phyloP scores from a whole-genome alignment of 2,888 invertebrate species.

The Heliconius ethilla region DNA sequence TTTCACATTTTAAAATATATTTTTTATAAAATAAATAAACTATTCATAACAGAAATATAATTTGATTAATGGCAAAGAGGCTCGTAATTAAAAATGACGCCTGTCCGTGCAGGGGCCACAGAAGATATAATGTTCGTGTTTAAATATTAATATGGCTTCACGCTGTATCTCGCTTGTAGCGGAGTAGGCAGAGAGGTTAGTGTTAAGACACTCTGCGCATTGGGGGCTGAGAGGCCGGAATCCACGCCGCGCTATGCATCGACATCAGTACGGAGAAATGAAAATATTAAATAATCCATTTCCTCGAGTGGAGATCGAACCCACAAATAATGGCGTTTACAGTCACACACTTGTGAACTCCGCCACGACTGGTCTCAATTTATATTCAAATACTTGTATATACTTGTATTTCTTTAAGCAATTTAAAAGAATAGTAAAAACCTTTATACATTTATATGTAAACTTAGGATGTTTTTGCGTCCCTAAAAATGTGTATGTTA shows the following conservation, averaged over 20 bases:
- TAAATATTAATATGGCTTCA: conserved; percentile 30
- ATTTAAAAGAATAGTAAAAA: not conserved
- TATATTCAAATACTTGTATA: not conserved
- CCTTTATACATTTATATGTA: too few species aligned
- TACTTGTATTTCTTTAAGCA: not conserved
- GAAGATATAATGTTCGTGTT: conserved; percentile 35
- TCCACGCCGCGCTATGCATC: too few species aligned
- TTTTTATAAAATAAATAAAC: not conserved
- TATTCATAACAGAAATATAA: conserved; percentile 17
- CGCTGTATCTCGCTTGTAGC: too few species aligned
- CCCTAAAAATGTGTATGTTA: too few species aligned
- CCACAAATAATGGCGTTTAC: too few species aligned
- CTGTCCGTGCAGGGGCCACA: conserved; percentile 34
- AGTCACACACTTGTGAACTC: too few species aligned
- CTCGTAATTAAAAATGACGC: conserved; percentile 37
- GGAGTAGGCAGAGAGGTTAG: not conserved
- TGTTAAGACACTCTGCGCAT: not conserved
- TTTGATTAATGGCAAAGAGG: conserved; percentile 37
- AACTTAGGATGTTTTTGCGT: too few species aligned
- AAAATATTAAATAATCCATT: not conserved
- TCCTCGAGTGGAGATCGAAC: not conserved
- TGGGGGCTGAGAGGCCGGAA: not conserved
- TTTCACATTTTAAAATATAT: conserved; percentile 4
- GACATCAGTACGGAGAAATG: not conserved
- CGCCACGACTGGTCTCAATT: too few species aligned